Evolutionary conservation across 2,888 invertebrate species (phyloP), one percentile per base, ranked within the genome.

Genomic region (Melieria omissa): DNA sequence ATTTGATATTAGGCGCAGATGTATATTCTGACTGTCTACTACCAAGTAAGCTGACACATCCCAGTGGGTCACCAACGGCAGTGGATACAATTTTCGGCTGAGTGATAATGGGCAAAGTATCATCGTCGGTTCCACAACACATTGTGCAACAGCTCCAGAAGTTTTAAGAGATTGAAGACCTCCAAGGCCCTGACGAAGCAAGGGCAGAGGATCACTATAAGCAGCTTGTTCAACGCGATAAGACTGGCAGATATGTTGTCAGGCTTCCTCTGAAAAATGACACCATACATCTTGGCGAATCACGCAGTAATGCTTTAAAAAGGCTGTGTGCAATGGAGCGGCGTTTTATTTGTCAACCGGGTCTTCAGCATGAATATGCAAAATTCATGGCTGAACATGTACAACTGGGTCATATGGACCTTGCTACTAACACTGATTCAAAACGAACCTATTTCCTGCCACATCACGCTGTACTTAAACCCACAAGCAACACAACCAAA

Each of bases 141-240:
- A 68, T 61, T 46, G 61, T 52, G 7, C n/a, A 60, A n/a, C 74
- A 74, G 8, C 66, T 76, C 4, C 69, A 73, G 29, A 58, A 57
- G 4, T 75, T 75, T 55, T 76, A 74, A 72, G 66, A 75, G 44
- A 63, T 54, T 1, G 76, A 76, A 67, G 67, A 75, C 49, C 45
- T 66, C 52, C 65, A 70, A 47, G 6, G 16, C 42, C 60, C 63
- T 47, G 73, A 76, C 49, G 76, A 74, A 44, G 70, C 70, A 63
- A 29, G 58, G 16, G 73, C 74, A n/a, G 72, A 74, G 66, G 16
- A 66, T 45, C 65, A 74, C 64, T 76, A 42, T 54, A 47, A 62
- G 9, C 42, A 65, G 9, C 57, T 57, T 60, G 10, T 58, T 16
- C 58, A 61, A 61, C 52, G 65, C 12, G 55, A 62, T 55, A 7